Conservation (phyloP, 2,797 vertebrate genomes). For the Gallirallus australis region DNA sequence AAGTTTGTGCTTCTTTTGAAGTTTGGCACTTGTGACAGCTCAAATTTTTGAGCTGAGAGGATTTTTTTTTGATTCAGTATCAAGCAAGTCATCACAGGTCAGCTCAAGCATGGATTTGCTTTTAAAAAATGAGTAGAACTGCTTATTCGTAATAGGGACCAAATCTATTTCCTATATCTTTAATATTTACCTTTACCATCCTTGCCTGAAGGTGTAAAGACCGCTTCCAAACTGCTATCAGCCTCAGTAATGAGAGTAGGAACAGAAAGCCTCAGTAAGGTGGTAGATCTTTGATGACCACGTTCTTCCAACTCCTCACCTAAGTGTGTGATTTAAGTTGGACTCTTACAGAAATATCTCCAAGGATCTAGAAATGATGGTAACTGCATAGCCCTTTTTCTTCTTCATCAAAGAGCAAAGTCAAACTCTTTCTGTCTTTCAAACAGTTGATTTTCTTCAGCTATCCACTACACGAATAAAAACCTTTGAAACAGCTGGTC, state of each 20-base stretch:
- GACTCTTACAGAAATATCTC: not conserved
- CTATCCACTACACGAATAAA: not conserved
- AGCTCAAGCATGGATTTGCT: not conserved
- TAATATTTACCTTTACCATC: not conserved
- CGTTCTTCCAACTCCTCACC: fast-evolving
- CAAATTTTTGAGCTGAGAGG: not conserved
- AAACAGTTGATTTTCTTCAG: conserved; percentile 20
- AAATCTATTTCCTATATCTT: not conserved
- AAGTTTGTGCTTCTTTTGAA: not conserved
- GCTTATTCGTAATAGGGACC: not conserved
- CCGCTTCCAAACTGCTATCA: not conserved
- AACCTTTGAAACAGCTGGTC: conserved; percentile 19
- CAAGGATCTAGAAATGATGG: not conserved
- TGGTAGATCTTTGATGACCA: not conserved
- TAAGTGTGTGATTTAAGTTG: not conserved
- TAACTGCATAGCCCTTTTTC: not conserved
- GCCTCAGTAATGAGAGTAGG: not conserved
- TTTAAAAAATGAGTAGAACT: not conserved
- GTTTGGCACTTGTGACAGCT: not conserved
- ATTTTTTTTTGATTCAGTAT: not conserved
- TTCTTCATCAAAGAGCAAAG: not conserved
- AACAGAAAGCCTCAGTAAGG: not conserved
- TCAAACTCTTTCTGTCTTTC: not conserved
- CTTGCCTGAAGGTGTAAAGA: not conserved
- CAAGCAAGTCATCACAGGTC: not conserved